phyloP scores from a whole-genome alignment of 2,888 invertebrate species.

The Pristionchus fissidentatus region DNA sequence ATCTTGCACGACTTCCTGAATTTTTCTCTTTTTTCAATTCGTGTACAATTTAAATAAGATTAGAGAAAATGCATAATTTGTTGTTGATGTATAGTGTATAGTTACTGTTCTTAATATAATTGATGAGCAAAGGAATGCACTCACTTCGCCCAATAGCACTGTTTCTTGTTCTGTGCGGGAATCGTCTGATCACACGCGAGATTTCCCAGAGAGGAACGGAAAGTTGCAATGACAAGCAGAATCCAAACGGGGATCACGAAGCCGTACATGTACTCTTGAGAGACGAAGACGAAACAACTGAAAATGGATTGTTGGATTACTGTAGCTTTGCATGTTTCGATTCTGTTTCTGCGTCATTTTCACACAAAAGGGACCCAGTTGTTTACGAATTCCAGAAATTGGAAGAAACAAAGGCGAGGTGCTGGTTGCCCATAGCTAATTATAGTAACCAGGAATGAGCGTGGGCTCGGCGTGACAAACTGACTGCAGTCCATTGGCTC shows the following conservation, averaged over 20 bases:
- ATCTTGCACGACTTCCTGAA: conserved; percentile 49
- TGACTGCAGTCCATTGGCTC: conserved; percentile 48
- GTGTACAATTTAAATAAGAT: neutral
- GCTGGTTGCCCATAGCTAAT: neutral
- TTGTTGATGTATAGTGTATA: neutral
- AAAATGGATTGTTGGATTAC: neutral
- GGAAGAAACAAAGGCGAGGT: neutral
- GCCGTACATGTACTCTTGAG: conserved; percentile 61
- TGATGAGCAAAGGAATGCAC: too few relatives aligned
- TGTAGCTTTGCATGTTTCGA: neutral
- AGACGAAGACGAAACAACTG: conserved; percentile 61
- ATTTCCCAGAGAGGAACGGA: conserved; percentile 45
- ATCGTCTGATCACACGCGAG: conserved; percentile 36
- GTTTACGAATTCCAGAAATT: neutral
- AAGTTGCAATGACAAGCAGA: conserved; percentile 29
- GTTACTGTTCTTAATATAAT: neutral
- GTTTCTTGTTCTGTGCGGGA: conserved; percentile 18
- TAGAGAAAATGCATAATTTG: neutral
- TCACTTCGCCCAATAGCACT: conserved; percentile 47
- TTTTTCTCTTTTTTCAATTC: neutral
- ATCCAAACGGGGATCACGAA: conserved; percentile 59
- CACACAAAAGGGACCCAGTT: neutral
- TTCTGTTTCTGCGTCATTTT: neutral
- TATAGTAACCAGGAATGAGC: neutral
- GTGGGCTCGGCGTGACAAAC: neutral